Percentiles rank a stretch among this genome's conserved stretches.
phyloP scores from a whole-genome alignment of 1,140 invertebrate genomes.

The Drosophila baimaii region DNA sequence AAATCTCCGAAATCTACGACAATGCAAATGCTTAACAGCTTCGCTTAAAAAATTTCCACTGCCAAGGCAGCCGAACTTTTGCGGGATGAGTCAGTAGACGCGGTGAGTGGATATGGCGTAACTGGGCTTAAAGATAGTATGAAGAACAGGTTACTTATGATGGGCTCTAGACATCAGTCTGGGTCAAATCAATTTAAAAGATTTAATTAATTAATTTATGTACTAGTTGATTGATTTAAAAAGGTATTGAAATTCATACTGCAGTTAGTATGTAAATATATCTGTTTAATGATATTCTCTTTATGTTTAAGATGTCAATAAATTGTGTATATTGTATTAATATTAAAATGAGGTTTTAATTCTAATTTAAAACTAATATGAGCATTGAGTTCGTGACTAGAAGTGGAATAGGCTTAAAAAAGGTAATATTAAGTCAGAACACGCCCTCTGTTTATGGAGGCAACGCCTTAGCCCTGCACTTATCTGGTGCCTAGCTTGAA shows the following conservation, averaged over 20 bases:
- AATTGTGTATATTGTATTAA: background rate
- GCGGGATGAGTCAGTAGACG: slow-evolving; percentile 28
- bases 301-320: background rate
- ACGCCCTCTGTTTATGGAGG: too few relatives aligned
- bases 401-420: background rate
- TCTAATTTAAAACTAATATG: background rate
- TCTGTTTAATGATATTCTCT: too few relatives aligned
- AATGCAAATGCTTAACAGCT: slow-evolving; percentile 48
- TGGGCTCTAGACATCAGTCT: background rate
- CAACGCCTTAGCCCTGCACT: background rate
- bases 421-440: too few relatives aligned
- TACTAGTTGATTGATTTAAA: background rate
- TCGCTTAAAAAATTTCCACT: slow-evolving; percentile 56
- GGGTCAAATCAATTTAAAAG: background rate
- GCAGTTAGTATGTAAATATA: too few relatives aligned
- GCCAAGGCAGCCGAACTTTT: slow-evolving; percentile 20
- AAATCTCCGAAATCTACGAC: slow-evolving; percentile 20
- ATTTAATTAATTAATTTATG: background rate
- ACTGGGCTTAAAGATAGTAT: background rate
- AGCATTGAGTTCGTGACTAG: background rate
- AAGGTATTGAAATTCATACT: background rate
- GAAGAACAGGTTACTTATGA: background rate
- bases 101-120: background rate
- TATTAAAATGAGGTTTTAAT: background rate
- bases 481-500: background rate